Evolutionary conservation across 2,113 vertebrate species (phyloP).

Genomic region (Etia nguti): DNA sequence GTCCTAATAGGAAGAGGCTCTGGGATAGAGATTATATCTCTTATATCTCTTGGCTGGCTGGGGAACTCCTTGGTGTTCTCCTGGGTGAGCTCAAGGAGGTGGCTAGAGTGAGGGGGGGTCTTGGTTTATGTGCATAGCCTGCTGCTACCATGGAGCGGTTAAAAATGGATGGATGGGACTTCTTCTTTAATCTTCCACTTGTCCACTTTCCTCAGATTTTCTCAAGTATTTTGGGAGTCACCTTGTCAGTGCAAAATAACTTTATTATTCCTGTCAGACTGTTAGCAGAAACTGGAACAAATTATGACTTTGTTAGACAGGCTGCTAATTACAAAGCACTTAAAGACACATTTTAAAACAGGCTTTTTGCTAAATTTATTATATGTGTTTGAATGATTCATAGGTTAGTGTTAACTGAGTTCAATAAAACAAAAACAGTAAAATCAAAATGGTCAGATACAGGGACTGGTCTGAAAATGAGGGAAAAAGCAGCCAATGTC

Average conservation of each 20-base stretch:
- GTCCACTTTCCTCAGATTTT: background rate
- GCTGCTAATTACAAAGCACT: background rate
- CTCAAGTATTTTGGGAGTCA: accelerated
- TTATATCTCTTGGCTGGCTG: background rate
- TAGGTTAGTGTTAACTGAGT: background rate
- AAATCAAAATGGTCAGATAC: background rate
- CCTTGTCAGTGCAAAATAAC: background rate
- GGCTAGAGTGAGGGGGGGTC: background rate
- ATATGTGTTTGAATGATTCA: background rate
- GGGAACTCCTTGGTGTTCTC: background rate
- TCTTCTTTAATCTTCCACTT: background rate
- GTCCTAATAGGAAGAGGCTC: background rate
- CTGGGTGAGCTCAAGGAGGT: background rate
- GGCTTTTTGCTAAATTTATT: background rate
- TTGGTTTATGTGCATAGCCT: background rate
- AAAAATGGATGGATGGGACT: background rate
- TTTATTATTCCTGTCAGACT: background rate
- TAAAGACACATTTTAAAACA: background rate
- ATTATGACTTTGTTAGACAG: accelerated
- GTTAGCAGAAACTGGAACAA: background rate
- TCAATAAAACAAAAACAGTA: background rate
- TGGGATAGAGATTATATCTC: background rate
- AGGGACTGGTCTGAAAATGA: background rate
- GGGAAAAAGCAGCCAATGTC: accelerated
- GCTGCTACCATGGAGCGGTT: accelerated